Conservation (phyloP, 2,113 vertebrate genomes). For the Felis chaus region DNA sequence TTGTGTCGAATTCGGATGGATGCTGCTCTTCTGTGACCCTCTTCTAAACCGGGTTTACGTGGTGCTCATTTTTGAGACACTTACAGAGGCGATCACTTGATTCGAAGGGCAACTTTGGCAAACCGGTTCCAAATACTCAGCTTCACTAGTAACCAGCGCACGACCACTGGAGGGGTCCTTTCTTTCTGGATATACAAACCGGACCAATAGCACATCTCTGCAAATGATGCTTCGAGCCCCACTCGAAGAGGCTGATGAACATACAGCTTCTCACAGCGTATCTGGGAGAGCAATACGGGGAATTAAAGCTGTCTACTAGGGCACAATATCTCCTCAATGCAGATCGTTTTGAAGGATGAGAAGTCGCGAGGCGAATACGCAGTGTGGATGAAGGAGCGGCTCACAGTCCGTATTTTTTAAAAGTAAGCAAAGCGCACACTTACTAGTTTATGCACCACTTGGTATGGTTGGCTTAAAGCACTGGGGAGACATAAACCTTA, state of each 20-base stretch:
- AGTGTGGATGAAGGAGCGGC: constrained; percentile 4
- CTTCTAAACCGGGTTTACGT: not conserved
- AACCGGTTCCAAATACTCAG: constrained; percentile 29
- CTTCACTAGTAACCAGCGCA: not conserved
- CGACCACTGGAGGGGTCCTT: not conserved
- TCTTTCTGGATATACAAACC: not conserved
- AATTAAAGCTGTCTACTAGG: constrained; percentile 9
- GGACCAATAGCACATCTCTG: not conserved
- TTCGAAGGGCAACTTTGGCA: not conserved
- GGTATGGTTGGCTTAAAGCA: constrained; percentile 70
- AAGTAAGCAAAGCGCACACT: constrained; percentile 50
- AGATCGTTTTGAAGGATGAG: constrained; percentile 22
- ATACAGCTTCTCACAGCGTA: not conserved
- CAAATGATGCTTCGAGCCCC: not conserved
- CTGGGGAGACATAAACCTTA: constrained; percentile 69
- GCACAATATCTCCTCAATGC: not conserved
- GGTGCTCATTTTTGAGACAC: constrained; percentile 17
- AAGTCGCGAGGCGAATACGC: not conserved
- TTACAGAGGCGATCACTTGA: not conserved
- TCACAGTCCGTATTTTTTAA: constrained; percentile 52
- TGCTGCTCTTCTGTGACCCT: not conserved
- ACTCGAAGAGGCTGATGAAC: not conserved
- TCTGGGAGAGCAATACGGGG: not conserved
- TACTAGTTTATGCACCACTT: constrained; percentile 33
- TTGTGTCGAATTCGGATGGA: not conserved